Percentiles rank a stretch among this genome's conserved stretches.
phyloP scores from a whole-genome alignment of 92 coral and sea anemone genomes.

The Palythoa grandis region DNA sequence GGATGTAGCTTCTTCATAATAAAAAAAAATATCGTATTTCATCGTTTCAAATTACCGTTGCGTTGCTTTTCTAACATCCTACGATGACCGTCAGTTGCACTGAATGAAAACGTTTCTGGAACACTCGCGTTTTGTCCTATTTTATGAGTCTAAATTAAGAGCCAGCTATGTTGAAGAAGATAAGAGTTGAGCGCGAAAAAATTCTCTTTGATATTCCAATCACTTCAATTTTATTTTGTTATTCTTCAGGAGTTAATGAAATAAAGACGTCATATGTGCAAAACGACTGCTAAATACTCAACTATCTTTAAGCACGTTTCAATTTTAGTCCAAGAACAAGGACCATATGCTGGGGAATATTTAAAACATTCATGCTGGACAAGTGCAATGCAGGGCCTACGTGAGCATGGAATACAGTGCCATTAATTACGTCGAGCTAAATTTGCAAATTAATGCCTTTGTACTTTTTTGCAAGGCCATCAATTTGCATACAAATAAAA shows the following conservation, averaged over 20 bases:
- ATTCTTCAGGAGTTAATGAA: background rate
- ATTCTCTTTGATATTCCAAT: background rate
- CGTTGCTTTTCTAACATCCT: background rate
- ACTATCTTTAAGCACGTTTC: background rate
- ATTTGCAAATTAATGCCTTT: conserved; percentile 39
- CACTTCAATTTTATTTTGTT: background rate
- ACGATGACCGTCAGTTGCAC: background rate
- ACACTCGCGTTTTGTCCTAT: background rate
- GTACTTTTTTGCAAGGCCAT: conserved; percentile 23
- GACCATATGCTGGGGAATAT: background rate
- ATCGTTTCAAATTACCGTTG: background rate
- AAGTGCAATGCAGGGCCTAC: background rate
- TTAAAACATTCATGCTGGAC: background rate
- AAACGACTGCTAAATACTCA: background rate
- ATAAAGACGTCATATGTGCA: conserved; percentile 15
- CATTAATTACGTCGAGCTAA: conserved; percentile 12
- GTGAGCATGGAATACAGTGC: background rate
- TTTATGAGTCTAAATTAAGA: background rate
- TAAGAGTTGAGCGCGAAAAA: background rate
- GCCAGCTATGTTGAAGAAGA: background rate
- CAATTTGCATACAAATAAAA: conserved; percentile 36
- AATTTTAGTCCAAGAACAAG: background rate
- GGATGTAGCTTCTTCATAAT: background rate
- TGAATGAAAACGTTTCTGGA: background rate
- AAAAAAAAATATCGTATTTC: conserved; percentile 5